Conservation (phyloP, 2,113 vertebrate genomes). For the Oreochromis aureus region DNA sequence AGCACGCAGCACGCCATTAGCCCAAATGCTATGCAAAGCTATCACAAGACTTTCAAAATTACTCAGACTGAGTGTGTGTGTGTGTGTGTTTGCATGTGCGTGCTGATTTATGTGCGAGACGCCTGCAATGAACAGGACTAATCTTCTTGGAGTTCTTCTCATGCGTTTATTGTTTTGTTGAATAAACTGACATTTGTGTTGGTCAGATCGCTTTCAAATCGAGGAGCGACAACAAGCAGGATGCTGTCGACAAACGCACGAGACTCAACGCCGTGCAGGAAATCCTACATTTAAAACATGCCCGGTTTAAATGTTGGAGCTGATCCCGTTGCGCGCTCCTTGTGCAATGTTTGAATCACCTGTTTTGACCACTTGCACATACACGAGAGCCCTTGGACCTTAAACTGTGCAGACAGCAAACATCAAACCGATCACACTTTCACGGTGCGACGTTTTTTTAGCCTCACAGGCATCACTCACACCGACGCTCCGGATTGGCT, state of each 20-base stretch:
- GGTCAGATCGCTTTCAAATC: not conserved
- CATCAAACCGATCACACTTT: not conserved
- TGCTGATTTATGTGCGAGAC: not conserved
- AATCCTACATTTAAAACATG: not conserved
- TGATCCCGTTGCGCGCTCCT: not conserved
- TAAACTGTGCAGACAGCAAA: not conserved
- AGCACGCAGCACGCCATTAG: conserved; percentile 64
- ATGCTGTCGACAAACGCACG: not conserved
- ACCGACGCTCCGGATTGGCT: not conserved
- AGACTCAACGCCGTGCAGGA: not conserved
- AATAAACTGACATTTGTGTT: not conserved
- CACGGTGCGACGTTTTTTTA: not conserved
- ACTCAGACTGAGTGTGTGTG: not conserved
- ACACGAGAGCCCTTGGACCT: fast-evolving
- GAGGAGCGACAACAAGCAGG: not conserved
- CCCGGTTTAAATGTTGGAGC: not conserved
- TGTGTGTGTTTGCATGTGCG: not conserved
- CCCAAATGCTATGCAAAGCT: conserved; percentile 57
- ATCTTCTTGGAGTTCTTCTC: not conserved
- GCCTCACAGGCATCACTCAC: not conserved
- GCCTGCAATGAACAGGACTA: not conserved
- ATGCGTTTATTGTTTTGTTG: not conserved
- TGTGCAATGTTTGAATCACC: not conserved
- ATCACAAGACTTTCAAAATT: conserved; percentile 60
- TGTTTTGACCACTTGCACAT: not conserved